These are phyloP conservation scores for Alligator sinensis DNA, from an alignment of 2,113 vertebrate genomes.

Conservation along the genomic window DNA sequence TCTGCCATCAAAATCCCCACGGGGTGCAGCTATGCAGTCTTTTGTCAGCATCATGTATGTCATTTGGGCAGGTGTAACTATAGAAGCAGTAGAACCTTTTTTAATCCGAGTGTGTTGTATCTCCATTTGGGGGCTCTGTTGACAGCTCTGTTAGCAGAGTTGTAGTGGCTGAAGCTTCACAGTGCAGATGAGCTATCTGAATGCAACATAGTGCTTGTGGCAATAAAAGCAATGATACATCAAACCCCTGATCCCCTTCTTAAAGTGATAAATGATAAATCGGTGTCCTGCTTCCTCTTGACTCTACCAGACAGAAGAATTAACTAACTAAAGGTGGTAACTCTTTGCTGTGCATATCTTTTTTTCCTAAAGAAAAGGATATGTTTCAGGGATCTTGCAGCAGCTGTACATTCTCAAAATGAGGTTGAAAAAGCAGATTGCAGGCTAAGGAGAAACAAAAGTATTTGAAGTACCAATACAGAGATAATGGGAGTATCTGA, in stretches of 20 bases:
- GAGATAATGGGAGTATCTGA: neutral
- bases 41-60: too few species aligned
- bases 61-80: too few species aligned
- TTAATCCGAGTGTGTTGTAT: too few species aligned
- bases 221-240: neutral
- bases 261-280: neutral
- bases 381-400: neutral
- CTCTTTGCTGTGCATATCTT: neutral
- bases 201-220: neutral
- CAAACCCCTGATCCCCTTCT: neutral
- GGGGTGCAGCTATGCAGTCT: too few species aligned
- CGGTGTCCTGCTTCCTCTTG: neutral
- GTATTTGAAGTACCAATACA: neutral
- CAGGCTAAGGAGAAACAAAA: neutral
- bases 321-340: neutral
- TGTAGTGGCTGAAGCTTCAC: too few species aligned
- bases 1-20: too few species aligned
- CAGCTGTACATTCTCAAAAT: accelerated
- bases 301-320: neutral
- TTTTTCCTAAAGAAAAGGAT: neutral
- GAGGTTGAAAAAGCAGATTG: neutral
- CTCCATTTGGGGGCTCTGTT: too few species aligned
- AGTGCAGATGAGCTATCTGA: too few species aligned
- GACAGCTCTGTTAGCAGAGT: too few species aligned
- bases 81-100: too few species aligned